Evolutionary conservation across 2,113 vertebrate species (phyloP).

Genomic region (Rhineura floridana): DNA sequence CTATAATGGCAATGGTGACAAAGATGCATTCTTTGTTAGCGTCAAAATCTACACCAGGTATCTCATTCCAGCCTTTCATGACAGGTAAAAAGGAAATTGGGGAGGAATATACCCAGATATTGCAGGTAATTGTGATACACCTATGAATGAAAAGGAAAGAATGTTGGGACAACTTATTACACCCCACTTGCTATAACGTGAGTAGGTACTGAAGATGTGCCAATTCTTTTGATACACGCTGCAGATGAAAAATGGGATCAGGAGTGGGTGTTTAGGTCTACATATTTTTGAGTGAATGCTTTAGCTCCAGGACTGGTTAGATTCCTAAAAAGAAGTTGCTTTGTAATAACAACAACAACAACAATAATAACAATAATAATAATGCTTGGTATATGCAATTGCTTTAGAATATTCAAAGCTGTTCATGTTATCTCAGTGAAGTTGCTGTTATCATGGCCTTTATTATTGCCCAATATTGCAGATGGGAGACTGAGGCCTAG

Average conservation of each 20-base stretch:
- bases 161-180: not conserved
- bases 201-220: not conserved
- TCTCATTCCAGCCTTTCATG: slow-evolving; percentile 80
- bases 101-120: slow-evolving; percentile 75
- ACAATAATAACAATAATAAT: too few species aligned
- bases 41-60: slow-evolving; percentile 70
- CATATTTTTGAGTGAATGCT: not conserved
- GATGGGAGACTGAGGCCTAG: not conserved
- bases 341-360: too few species aligned
- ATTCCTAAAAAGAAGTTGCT: not conserved
- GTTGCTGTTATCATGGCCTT: not conserved
- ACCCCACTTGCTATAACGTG: not conserved
- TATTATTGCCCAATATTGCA: not conserved
- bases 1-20: slow-evolving; percentile 77
- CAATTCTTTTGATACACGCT: not conserved
- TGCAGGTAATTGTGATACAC: slow-evolving; percentile 75
- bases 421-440: not conserved
- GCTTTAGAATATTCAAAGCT: not conserved
- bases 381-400: not conserved
- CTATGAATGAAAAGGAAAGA: slow-evolving; percentile 42
- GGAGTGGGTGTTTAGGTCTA: not conserved
- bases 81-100: slow-evolving; percentile 76
- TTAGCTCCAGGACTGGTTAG: not conserved
- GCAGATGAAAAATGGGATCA: not conserved
- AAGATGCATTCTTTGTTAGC: slow-evolving; percentile 72